A percentile compares a stretch with the other conserved stretches of the same genome.
Conservation (phyloP, 2,888 invertebrate species). For the Drosophila merina region DNA sequence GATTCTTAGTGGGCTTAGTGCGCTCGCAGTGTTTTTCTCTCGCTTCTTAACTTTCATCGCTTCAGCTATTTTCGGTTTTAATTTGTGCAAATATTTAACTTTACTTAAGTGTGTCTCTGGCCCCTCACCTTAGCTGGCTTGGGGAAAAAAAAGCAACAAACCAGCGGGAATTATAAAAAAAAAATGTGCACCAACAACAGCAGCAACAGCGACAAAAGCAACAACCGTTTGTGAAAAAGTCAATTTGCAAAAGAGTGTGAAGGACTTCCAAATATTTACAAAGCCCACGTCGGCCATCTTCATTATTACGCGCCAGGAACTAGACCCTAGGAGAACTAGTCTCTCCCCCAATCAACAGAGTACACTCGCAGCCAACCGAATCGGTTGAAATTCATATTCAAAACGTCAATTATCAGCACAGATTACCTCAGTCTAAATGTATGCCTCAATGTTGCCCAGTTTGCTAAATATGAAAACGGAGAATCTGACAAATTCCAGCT, state of each 20-base stretch:
- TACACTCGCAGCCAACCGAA: slow-evolving; percentile 19
- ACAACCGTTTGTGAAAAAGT: slow-evolving; percentile 53
- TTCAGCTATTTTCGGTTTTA: slow-evolving; percentile 62
- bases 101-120: slow-evolving; percentile 63
- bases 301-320: slow-evolving; percentile 15
- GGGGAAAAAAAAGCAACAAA: slow-evolving; percentile 9
- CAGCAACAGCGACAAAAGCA: slow-evolving; percentile 32
- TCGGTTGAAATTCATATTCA: slow-evolving; percentile 14
- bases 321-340: not conserved
- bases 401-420: slow-evolving; percentile 21
- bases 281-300: slow-evolving; percentile 7
- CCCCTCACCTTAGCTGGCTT: slow-evolving; percentile 33
- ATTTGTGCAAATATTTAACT: slow-evolving; percentile 75
- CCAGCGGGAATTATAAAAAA: slow-evolving; percentile 21
- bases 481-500: slow-evolving; percentile 78
- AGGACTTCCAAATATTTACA: slow-evolving; percentile 61
- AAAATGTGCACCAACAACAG: slow-evolving; percentile 15
- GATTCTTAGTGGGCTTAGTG: slow-evolving; percentile 1
- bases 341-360: not conserved
- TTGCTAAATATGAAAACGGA: slow-evolving; percentile 84
- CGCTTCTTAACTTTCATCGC: slow-evolving; percentile 48
- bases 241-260: slow-evolving; percentile 58
- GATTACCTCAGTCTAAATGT: slow-evolving; percentile 52
- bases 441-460: slow-evolving; percentile 72
- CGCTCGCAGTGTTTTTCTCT: slow-evolving; percentile 30